phyloP scores from a whole-genome alignment of 2,888 invertebrate species.

The Eubasilissa splendida region DNA sequence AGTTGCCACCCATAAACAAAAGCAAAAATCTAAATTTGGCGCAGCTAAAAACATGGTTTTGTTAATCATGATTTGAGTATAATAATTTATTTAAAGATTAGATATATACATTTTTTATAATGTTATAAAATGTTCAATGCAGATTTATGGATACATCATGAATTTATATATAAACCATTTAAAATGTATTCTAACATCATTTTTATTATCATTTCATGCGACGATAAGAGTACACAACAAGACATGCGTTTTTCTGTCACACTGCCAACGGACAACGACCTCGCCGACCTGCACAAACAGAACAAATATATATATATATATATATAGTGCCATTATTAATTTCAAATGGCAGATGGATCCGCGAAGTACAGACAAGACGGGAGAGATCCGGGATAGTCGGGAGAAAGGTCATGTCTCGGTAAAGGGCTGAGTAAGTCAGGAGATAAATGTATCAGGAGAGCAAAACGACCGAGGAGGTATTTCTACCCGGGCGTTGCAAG shows the following conservation, averaged over 20 bases:
- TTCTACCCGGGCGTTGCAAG: conserved; percentile 4
- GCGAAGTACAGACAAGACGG: conserved; percentile 40
- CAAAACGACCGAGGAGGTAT: conserved; percentile 47
- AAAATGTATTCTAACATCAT: too few species aligned
- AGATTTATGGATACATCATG: too few species aligned
- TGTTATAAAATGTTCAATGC: too few species aligned
- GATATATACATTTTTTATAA: too few species aligned
- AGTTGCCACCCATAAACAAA: too few species aligned
- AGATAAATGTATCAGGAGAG: conserved; percentile 55
- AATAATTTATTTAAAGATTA: too few species aligned
- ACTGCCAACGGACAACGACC: neutral
- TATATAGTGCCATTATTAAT: too few species aligned
- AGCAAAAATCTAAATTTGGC: too few species aligned
- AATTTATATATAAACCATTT: too few species aligned
- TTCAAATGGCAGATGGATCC: conserved; percentile 4
- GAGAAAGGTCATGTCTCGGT: conserved; percentile 48
- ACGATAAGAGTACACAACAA: conserved; percentile 6
- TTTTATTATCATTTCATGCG: neutral
- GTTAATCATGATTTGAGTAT: too few species aligned
- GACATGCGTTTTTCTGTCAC: neutral
- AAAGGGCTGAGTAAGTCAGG: conserved; percentile 58
- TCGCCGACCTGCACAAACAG: neutral
- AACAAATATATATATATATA: too few species aligned
- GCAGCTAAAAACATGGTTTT: too few species aligned
- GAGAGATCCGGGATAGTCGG: conserved; percentile 37